Conservation (phyloP, 1,140 invertebrate genomes). For the Drosophila pachea region DNA sequence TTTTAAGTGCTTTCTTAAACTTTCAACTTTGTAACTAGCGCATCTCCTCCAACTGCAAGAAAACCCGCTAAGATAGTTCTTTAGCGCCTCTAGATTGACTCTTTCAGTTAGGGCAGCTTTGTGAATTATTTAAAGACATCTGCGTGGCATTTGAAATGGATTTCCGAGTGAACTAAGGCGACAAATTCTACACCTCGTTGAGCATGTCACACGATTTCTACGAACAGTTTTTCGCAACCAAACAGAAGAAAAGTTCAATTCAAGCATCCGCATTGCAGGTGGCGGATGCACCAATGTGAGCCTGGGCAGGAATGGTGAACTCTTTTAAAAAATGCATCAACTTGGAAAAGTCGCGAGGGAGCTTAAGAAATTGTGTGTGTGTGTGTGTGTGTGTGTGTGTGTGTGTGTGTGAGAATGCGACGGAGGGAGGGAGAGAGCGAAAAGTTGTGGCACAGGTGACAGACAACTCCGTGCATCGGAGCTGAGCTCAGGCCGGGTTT, state of each 20-base stretch:
- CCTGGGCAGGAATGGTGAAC: neutral
- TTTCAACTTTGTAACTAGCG: too few species aligned
- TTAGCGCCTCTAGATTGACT: neutral
- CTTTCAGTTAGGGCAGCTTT: slow-evolving; percentile 12
- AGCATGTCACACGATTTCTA: slow-evolving; percentile 41
- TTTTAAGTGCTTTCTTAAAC: too few species aligned
- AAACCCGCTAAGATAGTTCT: neutral
- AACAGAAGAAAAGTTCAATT: slow-evolving; percentile 41
- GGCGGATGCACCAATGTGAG: neutral
- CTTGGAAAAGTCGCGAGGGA: slow-evolving; percentile 7
- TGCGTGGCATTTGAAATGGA: slow-evolving; percentile 20
- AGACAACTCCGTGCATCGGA: slow-evolving; percentile 1
- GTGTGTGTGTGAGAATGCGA: too few species aligned
- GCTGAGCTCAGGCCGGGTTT: slow-evolving; percentile 12
- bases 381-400: too few species aligned
- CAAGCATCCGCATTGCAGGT: slow-evolving; percentile 60
- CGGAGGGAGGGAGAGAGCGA: slow-evolving; percentile 15
- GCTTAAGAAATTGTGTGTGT: too few species aligned
- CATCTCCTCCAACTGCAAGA: neutral
- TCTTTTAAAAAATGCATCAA: slow-evolving; percentile 31
- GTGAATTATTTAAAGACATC: slow-evolving; percentile 27
- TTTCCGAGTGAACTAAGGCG: slow-evolving; percentile 24
- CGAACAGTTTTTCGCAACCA: slow-evolving; percentile 53
- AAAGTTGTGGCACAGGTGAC: slow-evolving; percentile 52
- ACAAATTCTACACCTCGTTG: slow-evolving; percentile 52